Percentiles rank a stretch among this genome's conserved stretches.
phyloP scores from a whole-genome alignment of 1,140 invertebrate species.

The Halyomorpha halys region DNA sequence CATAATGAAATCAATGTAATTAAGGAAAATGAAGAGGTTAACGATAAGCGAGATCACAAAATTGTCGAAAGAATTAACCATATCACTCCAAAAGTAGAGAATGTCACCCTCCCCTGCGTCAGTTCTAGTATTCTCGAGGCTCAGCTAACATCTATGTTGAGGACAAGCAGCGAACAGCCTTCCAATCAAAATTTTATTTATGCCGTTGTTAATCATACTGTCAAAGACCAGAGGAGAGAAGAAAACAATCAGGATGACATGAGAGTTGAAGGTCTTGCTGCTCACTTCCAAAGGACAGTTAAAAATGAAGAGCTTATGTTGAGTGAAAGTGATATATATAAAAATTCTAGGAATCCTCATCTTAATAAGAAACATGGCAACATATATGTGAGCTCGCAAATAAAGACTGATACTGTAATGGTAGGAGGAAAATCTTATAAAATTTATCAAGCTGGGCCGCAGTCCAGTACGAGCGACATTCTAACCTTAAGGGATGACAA shows the following conservation, averaged over 20 bases:
- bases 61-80: not conserved
- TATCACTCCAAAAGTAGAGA: not conserved
- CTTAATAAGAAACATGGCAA: constrained; percentile 20
- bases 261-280: constrained; percentile 25
- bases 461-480: constrained; percentile 20
- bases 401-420: constrained; percentile 20
- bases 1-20: not conserved
- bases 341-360: constrained; percentile 17
- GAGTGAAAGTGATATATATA: constrained; percentile 13
- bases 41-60: constrained; percentile 2
- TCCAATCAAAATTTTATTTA: constrained; percentile 24
- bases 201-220: constrained; percentile 19
- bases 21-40: not conserved
- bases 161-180: constrained; percentile 9
- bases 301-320: constrained; percentile 22
- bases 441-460: constrained; percentile 19
- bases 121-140: constrained; percentile 32
- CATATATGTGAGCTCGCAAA: constrained; percentile 21
- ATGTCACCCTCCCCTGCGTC: constrained; percentile 15
- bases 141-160: constrained; percentile 27
- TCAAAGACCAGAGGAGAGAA: constrained; percentile 17
- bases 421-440: constrained; percentile 22
- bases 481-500: constrained; percentile 9
- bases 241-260: constrained; percentile 26
- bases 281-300: constrained; percentile 25